A percentile compares a stretch with the other conserved stretches of the same genome.
Conservation (phyloP, 1,140 invertebrate genomes). For the Probaryconus sp. region DNA sequence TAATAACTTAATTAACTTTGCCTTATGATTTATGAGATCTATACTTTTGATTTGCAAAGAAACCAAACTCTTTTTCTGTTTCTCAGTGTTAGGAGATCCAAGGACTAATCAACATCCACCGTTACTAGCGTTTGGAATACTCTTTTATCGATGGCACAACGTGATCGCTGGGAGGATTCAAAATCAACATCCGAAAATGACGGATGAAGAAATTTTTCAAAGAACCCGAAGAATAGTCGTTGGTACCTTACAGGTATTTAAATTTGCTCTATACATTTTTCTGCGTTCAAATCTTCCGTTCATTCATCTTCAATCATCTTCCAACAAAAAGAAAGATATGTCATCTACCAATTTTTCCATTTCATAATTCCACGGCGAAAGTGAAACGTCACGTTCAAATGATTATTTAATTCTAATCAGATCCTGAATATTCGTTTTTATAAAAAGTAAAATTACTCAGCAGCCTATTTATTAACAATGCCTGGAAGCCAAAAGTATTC, state of each 20-base stretch:
- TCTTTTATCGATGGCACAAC: slow-evolving; percentile 98
- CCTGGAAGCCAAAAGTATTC: background rate
- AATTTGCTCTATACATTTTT: no score
- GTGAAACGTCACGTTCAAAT: no score
- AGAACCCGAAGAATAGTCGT: slow-evolving; percentile 92
- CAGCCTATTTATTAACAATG: slow-evolving; percentile 8
- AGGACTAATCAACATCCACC: slow-evolving; percentile 98
- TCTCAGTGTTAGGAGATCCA: slow-evolving; percentile 95
- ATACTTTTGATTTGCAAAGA: slow-evolving; percentile 24
- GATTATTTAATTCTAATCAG: no score
- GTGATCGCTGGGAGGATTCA: slow-evolving; percentile 89
- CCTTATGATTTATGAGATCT: slow-evolving; percentile 11
- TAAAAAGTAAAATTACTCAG: no score
- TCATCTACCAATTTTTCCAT: no score
- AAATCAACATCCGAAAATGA: slow-evolving; percentile 89
- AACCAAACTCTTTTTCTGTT: slow-evolving; percentile 3
- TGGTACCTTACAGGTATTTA: slow-evolving; percentile 91
- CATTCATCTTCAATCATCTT: no score
- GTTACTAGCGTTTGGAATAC: slow-evolving; percentile 92
- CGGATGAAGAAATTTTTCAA: slow-evolving; percentile 97
- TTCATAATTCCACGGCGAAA: no score
- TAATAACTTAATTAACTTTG: no score
- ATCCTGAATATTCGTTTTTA: no score
- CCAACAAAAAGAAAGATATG: no score
- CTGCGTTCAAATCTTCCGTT: no score